Percentiles rank a stretch among this genome's conserved stretches.
phyloP scores from a whole-genome alignment of 2,113 vertebrate genomes.

The Arothron firmamentum region DNA sequence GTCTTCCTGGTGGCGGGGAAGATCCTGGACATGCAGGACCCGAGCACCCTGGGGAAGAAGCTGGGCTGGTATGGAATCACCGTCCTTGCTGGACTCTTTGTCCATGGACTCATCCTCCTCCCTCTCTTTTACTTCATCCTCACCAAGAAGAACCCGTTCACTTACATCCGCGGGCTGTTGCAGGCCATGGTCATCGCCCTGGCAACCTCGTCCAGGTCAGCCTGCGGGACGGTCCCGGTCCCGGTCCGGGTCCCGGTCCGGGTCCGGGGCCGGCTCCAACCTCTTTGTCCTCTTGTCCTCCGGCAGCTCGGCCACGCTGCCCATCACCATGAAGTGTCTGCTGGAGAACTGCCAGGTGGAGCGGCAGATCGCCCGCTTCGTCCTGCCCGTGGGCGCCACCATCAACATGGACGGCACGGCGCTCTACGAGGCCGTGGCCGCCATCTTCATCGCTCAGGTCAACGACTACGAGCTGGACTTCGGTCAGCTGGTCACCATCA shows the following conservation, averaged over 20 bases:
- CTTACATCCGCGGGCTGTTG: constrained; percentile 81
- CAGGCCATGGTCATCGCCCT: constrained; percentile 87
- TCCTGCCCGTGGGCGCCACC: constrained; percentile 84
- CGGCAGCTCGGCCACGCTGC: constrained; percentile 84
- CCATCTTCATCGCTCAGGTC: constrained; percentile 88
- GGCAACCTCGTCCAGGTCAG: constrained; percentile 86
- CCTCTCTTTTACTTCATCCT: constrained; percentile 80
- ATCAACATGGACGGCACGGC: constrained; percentile 90
- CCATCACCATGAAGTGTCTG: constrained; percentile 89
- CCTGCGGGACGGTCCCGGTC: background rate
- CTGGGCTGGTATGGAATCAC: constrained; percentile 84
- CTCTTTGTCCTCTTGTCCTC: background rate
- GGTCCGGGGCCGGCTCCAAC: background rate
- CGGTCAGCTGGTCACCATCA: constrained; percentile 86
- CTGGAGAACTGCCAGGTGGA: constrained; percentile 86
- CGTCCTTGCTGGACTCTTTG: constrained; percentile 77
- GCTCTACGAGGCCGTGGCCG: constrained; percentile 84
- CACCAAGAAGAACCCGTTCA: constrained; percentile 83
- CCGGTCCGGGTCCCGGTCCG: background rate
- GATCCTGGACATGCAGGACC: constrained; percentile 88
- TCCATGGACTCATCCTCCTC: constrained; percentile 79
- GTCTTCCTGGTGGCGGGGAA: constrained; percentile 87
- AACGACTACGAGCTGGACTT: constrained; percentile 86
- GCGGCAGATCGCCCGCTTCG: constrained; percentile 82
- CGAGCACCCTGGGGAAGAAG: constrained; percentile 75